These are phyloP conservation scores for Cladorhizidae sp. DNA, from an alignment of 37 sponge, comb jelly and placozoan genomes.

Conservation along the genomic window DNA sequence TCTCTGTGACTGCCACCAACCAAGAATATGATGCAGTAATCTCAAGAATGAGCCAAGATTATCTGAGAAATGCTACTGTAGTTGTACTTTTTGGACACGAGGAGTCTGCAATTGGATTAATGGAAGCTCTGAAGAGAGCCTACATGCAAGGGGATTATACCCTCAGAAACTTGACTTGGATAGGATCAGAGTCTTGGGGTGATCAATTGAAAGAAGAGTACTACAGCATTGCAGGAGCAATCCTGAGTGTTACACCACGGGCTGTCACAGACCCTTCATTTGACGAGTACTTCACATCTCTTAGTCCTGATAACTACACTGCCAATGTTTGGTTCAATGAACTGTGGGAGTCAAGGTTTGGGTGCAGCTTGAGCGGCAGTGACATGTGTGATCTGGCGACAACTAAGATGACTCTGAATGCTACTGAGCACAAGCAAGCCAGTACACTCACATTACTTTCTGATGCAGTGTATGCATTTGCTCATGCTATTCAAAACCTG, in stretches of 20 bases:
- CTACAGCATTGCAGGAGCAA: constrained; percentile 21
- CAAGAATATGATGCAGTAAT: constrained; percentile 17
- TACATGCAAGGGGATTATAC: neutral
- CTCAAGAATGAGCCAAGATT: neutral
- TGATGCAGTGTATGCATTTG: no score
- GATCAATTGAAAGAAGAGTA: constrained; percentile 22
- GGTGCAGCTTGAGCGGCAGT: no score
- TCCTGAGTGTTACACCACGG: constrained; percentile 47
- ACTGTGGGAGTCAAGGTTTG: constrained; percentile 59
- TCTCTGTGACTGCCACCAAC: neutral
- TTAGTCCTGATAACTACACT: constrained; percentile 40
- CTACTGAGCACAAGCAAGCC: no score
- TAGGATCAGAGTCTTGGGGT: constrained; percentile 82
- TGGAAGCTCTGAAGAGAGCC: constrained; percentile 39
- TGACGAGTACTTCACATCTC: constrained; percentile 49
- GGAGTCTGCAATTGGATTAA: constrained; percentile 15
- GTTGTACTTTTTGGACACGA: constrained; percentile 63
- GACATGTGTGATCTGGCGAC: no score
- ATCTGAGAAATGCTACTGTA: constrained; percentile 47
- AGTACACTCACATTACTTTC: no score
- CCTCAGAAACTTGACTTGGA: constrained; percentile 46
- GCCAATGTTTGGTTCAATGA: constrained; percentile 71
- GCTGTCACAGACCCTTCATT: constrained; percentile 15
- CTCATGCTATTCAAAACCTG: no score
- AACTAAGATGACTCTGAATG: no score